Evolutionary conservation across 2,888 invertebrate genomes (phyloP), one percentile per base, ranked within the genome.

Genomic region (Sminthurinus aureus): DNA sequence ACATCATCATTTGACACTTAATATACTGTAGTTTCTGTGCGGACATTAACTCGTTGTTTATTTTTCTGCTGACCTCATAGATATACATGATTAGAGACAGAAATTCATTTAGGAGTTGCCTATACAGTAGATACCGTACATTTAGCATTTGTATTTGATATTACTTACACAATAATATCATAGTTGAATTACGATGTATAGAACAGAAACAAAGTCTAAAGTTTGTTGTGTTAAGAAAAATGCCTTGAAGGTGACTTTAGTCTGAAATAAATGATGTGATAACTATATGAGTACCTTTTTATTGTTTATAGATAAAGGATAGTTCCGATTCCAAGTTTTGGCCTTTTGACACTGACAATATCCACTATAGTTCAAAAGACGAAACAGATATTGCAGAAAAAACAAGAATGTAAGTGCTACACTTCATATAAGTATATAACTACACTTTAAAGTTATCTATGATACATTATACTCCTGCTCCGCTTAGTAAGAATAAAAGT

Each of bases 331-430:
- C 38, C n/a, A 64, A 64, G 15, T 64, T n/a, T 9, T 67, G 67
- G 67, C 67, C 18, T 20, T 67, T 67, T n/a, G 22, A 20, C 22
- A 11, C 20, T 8, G 51, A 75, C 15, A 50, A 51, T 6, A 75
- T 75, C 50, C 9, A 51, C 18, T 12, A 15, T 24, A 11, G 50
- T 4, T 50, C 78, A 12, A 24, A 9, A 26, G 78, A 78, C 24
- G 78, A 78, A 20, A 26, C 66, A 12, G 24, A 78, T 11, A 22
- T 26, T 66, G 66, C n/a, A 15, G 18, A 20, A 11, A 22, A 26
- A 11, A n/a, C 78, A 24, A 26, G 20, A 64, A 78, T 78, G 78
- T 78, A 66, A 64, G 66, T 38, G 2, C 18, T 38, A 74, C 50
- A 74, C 26, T 4, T 74, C 73, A 12, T 15, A 73, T 50, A 12